phyloP scores from a whole-genome alignment of 2,888 invertebrate species.

The Podabrus alpinus region DNA sequence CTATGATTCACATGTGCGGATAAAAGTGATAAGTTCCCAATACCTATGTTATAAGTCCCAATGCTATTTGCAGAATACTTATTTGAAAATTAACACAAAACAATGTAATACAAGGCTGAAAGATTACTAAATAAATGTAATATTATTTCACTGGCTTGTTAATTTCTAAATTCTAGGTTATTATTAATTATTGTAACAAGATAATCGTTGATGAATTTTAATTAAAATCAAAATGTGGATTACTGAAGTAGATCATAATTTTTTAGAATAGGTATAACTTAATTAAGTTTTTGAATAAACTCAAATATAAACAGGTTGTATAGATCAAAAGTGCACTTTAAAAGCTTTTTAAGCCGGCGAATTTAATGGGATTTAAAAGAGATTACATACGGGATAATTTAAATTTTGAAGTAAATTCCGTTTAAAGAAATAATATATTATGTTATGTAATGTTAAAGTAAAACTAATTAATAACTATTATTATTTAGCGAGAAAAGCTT shows the following conservation, averaged over 20 bases:
- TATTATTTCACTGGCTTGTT: not conserved
- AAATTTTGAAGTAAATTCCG: not conserved
- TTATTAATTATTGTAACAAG: no score
- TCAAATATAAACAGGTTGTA: slow-evolving; percentile 1
- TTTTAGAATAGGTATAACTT: not conserved
- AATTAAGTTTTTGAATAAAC: not conserved
- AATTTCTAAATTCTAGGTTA: not conserved
- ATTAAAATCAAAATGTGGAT: not conserved
- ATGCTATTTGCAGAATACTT: no score
- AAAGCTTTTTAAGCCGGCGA: not conserved
- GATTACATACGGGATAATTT: not conserved
- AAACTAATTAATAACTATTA: not conserved
- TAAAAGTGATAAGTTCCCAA: no score
- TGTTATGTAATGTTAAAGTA: not conserved
- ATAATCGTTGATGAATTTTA: no score
- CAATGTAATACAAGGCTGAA: no score
- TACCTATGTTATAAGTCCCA: no score
- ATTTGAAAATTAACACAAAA: no score
- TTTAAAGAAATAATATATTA: not conserved
- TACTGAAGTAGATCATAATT: not conserved
- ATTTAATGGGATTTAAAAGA: not conserved
- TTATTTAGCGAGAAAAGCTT: not conserved
- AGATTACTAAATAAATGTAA: no score
- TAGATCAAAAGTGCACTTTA: slow-evolving; percentile 4
- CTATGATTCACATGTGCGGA: no score